Base-by-base conservation (phyloP, 2,888 invertebrate species). In the Junonia oenone region DNA sequence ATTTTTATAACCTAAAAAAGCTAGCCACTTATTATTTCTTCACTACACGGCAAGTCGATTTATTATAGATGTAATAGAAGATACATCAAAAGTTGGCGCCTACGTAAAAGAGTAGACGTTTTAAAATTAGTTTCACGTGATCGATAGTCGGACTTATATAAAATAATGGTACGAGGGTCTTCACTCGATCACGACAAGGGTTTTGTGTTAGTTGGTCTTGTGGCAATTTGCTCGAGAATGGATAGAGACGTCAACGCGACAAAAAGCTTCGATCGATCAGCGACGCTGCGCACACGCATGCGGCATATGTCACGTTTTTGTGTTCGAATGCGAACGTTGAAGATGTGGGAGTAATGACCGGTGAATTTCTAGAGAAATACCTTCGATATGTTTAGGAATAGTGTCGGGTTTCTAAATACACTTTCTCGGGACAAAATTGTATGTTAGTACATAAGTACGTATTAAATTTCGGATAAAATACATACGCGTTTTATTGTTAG, bases 211-310 rank as follows among this genome's bases (percentile, higher is more conserved):
- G 58, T 63, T 67, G 65, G 65, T 52, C 53, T 58, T 61, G 63
- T 56, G 80, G 82, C 85, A 90, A 89, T 88, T 88, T 87, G 86
- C 84, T 74, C 69, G 69, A 71, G 74, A 81, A 87, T 86, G 78
- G 81, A 90, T 90, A 81, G 82, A 89, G 85, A 84, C 69, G 90
- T 90, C 90, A 85, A 64, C 78, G 74, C 75, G 73, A 88, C 86
- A 89, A 89, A 89, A 89, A 89, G 83, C 82, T 75, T 73, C 83
- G 81, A 90, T 90, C 83, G 80, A 86, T 90, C 88, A 88, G 73
- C 59, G 60, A 68, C 58, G 68, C 68, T 70, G 71, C 75, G 78
- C 81, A 79, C 76, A 68, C 76, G 82, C 83, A 79, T 72, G 50
- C 40, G 26, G 33, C 51, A 53, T 45, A 58, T 56, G 50, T 52